Evolutionary conservation across 2,797 vertebrate species (phyloP), one percentile per base, ranked within the genome.

Genomic region (Manis pentadactyla): DNA sequence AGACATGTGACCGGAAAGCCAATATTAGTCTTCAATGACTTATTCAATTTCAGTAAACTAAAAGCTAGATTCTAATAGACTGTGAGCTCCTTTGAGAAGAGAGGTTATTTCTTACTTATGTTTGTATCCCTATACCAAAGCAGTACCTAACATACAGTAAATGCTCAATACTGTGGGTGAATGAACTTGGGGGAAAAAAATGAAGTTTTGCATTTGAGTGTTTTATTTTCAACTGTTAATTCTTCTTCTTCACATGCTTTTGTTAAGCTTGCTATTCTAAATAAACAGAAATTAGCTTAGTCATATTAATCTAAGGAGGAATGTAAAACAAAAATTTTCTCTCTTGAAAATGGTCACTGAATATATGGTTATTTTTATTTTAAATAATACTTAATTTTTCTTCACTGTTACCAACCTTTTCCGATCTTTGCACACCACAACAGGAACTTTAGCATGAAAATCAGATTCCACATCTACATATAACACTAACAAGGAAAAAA

Each of bases 361-460:
- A 87, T 71, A 90, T 66, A 31, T 95, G 19, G 8, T 64, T 57
- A 2, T 2, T 82, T 17, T 57, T 77, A 23, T 85, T 95, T 88
- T 0, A 4, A 90, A 64, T 25, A 96, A 68, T 46, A 84, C 19
- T 87, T 49, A 93, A 93, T 88, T 87, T 93, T 34, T 95, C 78
- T 92, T 93, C 61, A 97, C 39, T 75, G 21, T 75, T 84, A 98
- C 98, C 96, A 96, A 99, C 99, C 99, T 99, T 98, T 98, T 99
- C 73, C 98, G 97, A 97, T 99, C 99, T 97, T 98, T 99, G 99
- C 99, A 99, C 98, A 99, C 99, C 92, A 99, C 99, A 93, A 99
- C 99, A 97, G 99, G 99, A 99, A 99, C 99, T 99, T 99, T 99
- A 98, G 99, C 99, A 57, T 99, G 99, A 98, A 99, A 99, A 99